Percentiles rank a stretch among this genome's conserved stretches.
Conservation (phyloP, 2,888 invertebrate genomes). For the Bembecia ichneumoniformis region DNA sequence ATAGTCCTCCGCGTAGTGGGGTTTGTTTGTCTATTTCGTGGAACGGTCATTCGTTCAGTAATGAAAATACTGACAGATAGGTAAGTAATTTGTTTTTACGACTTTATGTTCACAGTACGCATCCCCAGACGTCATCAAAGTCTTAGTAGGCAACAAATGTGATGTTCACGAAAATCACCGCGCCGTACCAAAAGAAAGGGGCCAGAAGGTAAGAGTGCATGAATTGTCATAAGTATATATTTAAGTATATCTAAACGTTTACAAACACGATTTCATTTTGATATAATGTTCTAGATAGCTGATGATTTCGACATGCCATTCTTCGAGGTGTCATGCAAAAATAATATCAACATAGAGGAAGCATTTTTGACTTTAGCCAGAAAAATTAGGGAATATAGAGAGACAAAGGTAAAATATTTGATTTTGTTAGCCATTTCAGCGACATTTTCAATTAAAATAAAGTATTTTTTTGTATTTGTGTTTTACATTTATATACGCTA, state of each 20-base stretch:
- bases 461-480: not conserved
- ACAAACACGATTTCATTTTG: not conserved
- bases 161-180: conserved; percentile 81
- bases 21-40: not conserved
- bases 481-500: no score
- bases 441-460: no score
- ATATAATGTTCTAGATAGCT: conserved; percentile 75
- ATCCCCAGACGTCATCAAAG: conserved; percentile 88
- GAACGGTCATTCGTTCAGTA: no score
- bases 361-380: conserved; percentile 85
- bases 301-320: conserved; percentile 91
- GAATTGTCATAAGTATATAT: not conserved
- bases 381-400: conserved; percentile 85
- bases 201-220: conserved; percentile 77
- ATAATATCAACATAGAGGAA: conserved; percentile 87
- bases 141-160: conserved; percentile 88
- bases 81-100: no score
- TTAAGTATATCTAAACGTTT: not conserved
- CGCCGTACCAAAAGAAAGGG: conserved; percentile 83
- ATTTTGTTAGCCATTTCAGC: not conserved
- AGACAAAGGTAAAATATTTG: conserved; percentile 73
- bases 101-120: conserved; percentile 76
- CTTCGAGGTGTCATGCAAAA: conserved; percentile 90
- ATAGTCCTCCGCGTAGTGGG: conserved; percentile 1
- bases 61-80: no score